Base-by-base conservation (phyloP, 2,113 vertebrate genomes). In the Seriola dumerili region DNA sequence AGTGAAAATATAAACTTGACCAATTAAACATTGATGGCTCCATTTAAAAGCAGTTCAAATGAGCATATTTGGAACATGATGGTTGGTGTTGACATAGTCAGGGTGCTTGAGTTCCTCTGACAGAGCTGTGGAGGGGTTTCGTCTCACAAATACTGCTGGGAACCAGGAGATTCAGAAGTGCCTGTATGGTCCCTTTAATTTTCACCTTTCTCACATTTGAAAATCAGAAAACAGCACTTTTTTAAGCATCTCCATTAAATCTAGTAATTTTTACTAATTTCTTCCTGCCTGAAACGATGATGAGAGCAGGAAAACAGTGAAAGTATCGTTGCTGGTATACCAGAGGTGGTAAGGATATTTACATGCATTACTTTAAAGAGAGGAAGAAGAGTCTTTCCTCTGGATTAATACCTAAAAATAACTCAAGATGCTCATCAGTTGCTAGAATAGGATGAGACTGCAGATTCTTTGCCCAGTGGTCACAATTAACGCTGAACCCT, bases 401-500 rank as follows among this genome's bases (percentile, higher is more conserved):
- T 67, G 89, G 76, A 89, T 85, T 78, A 86, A 84, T 66, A 72
- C 76, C 90, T 92, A 87, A 90, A 92, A 89, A 89, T 88, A 92
- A 79, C 84, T 74, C 44, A 21, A 80, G 75, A 75, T 88, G 89
- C 86, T 91, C 80, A 88, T 92, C 87, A 85, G 85, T 85, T 84
- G 80, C 75, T 72, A 21, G 81, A 85, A 90, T 59, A 68, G 88
- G 85, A 93, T 92, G 90, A 91, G 86, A 78, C 88, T 91, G 90
- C 90, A 93, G 84, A 90, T 86, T 91, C 70, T 86, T 84, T 85
- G 84, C 85, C 88, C 80, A 71, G 83, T 83, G 85, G 85, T 91
- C 86, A 91, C 88, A 92, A 85, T 90, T 92, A 92, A 90, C 52
- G 90, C 89, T 92, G 85, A 93, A 66, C 69, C 87, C 65, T 91